Conservation (phyloP, 2,888 invertebrate genomes). For the Yponomeuta malinellus region DNA sequence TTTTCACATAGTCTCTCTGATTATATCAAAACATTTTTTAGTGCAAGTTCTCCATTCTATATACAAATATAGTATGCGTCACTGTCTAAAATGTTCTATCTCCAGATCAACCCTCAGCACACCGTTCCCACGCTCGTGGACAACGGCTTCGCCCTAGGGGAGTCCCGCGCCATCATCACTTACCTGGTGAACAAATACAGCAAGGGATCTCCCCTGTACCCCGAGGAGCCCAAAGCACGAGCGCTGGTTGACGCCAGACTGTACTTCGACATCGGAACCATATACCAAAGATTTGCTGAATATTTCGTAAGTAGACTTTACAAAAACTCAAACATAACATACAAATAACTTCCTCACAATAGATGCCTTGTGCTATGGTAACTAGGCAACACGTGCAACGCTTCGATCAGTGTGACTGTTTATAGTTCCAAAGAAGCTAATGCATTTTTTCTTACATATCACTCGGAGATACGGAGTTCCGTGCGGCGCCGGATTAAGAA, state of each 20-base stretch:
- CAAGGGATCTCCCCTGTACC: slow-evolving; percentile 84
- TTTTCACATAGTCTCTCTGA: too few species aligned
- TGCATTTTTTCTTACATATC: too few species aligned
- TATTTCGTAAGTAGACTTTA: slow-evolving; percentile 78
- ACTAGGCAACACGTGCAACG: too few species aligned
- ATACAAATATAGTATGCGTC: too few species aligned
- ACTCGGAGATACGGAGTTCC: too few species aligned
- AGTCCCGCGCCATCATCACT: slow-evolving; percentile 88
- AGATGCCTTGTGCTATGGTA: neutral
- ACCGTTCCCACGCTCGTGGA: slow-evolving; percentile 89
- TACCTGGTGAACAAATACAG: slow-evolving; percentile 89
- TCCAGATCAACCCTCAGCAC: slow-evolving; percentile 88
- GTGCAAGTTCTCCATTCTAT: too few species aligned
- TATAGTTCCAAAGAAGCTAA: too few species aligned
- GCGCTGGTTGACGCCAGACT: slow-evolving; percentile 86
- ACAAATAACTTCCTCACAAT: too few species aligned
- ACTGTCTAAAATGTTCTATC: slow-evolving; percentile 20
- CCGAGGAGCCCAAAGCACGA: slow-evolving; percentile 84
- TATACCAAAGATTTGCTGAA: slow-evolving; percentile 81
- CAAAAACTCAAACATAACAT: too few species aligned
- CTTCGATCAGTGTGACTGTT: too few species aligned
- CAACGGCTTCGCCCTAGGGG: slow-evolving; percentile 87
- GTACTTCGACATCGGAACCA: slow-evolving; percentile 86
- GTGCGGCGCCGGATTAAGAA: too few species aligned
- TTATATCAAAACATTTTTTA: too few species aligned